A percentile compares a stretch with the other conserved stretches of the same genome.
These are phyloP conservation scores for Chaetops frenatus DNA, from an alignment of 2,113 vertebrate genomes.

Conservation along the genomic window DNA sequence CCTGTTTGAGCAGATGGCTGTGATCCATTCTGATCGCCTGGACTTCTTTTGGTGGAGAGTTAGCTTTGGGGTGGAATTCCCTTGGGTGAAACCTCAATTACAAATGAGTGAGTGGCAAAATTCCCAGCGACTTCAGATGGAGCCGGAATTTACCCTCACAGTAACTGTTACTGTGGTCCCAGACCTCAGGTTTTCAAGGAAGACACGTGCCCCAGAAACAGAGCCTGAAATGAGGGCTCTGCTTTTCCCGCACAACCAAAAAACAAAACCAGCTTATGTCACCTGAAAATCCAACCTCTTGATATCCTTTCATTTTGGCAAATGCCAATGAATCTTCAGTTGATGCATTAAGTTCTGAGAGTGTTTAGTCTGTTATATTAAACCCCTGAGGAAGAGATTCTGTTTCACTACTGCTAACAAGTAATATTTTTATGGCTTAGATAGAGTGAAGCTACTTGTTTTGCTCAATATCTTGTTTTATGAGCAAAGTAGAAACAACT, in stretches of 20 bases:
- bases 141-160: neutral
- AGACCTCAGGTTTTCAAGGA: neutral
- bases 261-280: neutral
- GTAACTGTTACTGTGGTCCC: neutral
- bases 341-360: neutral
- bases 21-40: neutral
- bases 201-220: rapidly evolving
- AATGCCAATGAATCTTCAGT: neutral
- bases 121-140: neutral
- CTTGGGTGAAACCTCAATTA: neutral
- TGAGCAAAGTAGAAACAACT: neutral
- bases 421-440: neutral
- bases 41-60: neutral
- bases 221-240: neutral
- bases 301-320: neutral
- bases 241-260: neutral
- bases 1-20: neutral
- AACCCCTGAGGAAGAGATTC: neutral
- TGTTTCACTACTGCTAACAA: neutral
- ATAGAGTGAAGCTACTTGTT: neutral
- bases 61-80: neutral
- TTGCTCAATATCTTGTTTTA: neutral
- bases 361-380: neutral
- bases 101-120: neutral
- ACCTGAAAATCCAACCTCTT: neutral